These are phyloP conservation scores for Chelonus insularis DNA, from an alignment of 1,140 invertebrate genomes.

Conservation along the genomic window DNA sequence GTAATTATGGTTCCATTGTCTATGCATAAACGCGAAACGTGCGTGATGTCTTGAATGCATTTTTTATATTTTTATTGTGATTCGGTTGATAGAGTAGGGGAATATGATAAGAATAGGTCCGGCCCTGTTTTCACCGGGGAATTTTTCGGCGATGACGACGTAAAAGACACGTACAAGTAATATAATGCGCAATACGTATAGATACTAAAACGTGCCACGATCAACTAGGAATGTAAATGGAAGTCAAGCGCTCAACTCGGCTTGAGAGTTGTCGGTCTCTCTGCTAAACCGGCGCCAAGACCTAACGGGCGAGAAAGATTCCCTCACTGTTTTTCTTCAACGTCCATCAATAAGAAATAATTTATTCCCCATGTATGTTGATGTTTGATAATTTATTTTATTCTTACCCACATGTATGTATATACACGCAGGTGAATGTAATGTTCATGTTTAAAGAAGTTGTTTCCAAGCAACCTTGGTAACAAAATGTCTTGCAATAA, in stretches of 20 bases:
- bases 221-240: constrained; percentile 12
- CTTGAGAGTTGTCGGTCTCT: constrained; percentile 6
- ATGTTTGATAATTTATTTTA: too few relatives aligned
- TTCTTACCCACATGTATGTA: too few relatives aligned
- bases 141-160: constrained; percentile 17
- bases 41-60: too few relatives aligned
- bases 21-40: too few relatives aligned
- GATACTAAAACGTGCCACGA: constrained; percentile 4
- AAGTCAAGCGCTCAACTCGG: neutral
- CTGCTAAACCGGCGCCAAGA: constrained; percentile 4
- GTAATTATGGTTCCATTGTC: too few relatives aligned
- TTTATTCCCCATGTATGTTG: neutral
- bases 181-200: constrained; percentile 2
- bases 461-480: too few relatives aligned
- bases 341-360: neutral
- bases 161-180: neutral
- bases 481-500: too few relatives aligned
- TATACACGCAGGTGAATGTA: too few relatives aligned
- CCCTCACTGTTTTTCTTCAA: neutral
- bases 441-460: too few relatives aligned
- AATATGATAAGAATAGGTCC: neutral
- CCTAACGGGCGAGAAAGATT: neutral
- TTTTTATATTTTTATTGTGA: too few relatives aligned
- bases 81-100: neutral
- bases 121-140: constrained; percentile 11